A percentile compares a stretch with the other conserved stretches of the same genome.
Evolutionary conservation across 2,797 vertebrate genomes (phyloP).

Genomic region (Glossophaga mutica): DNA sequence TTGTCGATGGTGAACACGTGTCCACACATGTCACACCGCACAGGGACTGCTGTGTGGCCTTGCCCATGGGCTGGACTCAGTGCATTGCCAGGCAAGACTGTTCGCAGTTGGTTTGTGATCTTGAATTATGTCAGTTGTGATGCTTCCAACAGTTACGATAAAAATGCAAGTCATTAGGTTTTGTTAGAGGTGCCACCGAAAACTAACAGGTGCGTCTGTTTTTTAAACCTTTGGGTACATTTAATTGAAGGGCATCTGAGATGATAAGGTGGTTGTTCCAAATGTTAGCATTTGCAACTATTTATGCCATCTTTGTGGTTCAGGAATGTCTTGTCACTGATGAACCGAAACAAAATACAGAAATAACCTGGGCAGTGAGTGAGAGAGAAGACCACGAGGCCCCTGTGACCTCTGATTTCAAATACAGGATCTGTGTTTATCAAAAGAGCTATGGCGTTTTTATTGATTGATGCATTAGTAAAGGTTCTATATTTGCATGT

Average conservation of each 20-base stretch:
- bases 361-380: neutral
- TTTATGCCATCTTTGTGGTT: neutral
- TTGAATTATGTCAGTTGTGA: neutral
- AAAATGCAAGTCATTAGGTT: neutral
- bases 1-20: neutral
- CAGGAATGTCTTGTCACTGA: neutral
- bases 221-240: neutral
- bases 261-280: neutral
- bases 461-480: neutral
- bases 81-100: neutral
- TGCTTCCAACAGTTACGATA: neutral
- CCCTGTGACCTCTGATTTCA: neutral
- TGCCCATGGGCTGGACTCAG: neutral
- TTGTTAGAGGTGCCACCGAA: neutral
- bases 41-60: fast-evolving
- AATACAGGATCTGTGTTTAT: neutral
- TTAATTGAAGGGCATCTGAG: neutral
- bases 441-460: neutral
- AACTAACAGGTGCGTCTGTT: neutral
- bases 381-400: neutral
- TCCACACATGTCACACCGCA: neutral
- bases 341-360: neutral
- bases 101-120: neutral
- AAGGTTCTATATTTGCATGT: neutral
- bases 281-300: neutral